Conservation (phyloP, 2,113 vertebrate species). For the Melanerpes formicivorus region DNA sequence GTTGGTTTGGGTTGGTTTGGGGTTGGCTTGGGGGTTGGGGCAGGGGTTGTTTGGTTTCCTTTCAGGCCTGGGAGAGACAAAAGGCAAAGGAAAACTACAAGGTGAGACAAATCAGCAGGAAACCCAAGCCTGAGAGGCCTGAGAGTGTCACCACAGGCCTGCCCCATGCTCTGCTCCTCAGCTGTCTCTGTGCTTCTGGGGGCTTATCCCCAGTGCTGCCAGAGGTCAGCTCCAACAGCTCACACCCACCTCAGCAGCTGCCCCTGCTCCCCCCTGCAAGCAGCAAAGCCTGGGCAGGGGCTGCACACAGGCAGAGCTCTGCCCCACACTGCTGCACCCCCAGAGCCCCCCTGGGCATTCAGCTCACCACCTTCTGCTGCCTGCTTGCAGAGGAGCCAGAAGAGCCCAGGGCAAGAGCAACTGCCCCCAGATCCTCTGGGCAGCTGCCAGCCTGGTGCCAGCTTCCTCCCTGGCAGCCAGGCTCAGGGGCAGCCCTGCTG, state of each 20-base stretch:
- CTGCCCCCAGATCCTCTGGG: not conserved
- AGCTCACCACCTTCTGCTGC: not conserved
- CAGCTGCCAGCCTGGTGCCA: rapidly evolving
- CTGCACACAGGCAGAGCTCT: rapidly evolving
- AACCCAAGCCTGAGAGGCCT: not conserved
- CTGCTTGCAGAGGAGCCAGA: not conserved
- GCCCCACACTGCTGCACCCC: not conserved
- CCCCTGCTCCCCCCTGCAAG: not conserved
- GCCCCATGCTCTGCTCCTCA: not conserved
- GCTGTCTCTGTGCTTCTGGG: not conserved
- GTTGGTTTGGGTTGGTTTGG: not conserved
- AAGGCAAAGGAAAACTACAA: not conserved
- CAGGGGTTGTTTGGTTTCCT: not conserved
- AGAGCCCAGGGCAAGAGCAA: not conserved
- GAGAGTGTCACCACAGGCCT: not conserved
- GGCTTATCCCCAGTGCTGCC: not conserved
- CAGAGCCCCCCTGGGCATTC: not conserved
- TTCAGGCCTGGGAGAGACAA: not conserved
- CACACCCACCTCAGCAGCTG: rapidly evolving
- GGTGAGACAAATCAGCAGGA: rapidly evolving
- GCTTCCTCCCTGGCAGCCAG: not conserved
- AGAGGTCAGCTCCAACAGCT: not conserved
- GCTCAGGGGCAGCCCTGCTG: rapidly evolving
- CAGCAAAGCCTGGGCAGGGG: rapidly evolving
- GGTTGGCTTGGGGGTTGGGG: no score